Base-by-base conservation (phyloP, 2,888 invertebrate genomes). In the Plagodis pulveraria region DNA sequence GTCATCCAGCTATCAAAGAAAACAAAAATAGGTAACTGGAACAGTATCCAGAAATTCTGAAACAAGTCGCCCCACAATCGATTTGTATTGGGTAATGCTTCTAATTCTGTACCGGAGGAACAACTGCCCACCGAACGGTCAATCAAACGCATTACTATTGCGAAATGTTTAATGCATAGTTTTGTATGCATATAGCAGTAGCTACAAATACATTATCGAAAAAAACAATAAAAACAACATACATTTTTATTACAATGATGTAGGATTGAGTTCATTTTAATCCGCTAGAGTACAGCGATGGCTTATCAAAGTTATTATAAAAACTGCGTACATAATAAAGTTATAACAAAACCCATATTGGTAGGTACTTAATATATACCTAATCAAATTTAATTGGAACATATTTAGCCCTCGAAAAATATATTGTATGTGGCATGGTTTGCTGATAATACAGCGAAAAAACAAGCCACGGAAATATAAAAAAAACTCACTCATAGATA, bases 141-240 rank as follows among this genome's bases (percentile, higher is more conserved):
- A 64, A 73, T 76, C 74, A 72, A 73, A 69, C 60, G 65, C 58
- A 71, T 61, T 61, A 61, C 32, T 61, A 56, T 77, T 80, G 77
- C 72, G 71, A 76, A 80, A 76, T 76, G 72, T 73, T 71, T 74
- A 76, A 78, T 76, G 74, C 64, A 69, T 43, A 34, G 33, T 8
- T 11, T 34, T 61, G 55, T 48, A 8, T 7, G 35, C 5, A 5
- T 35, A 35, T 35, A 50, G 49, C 38, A 32, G 56, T 40, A 66
- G 43, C 11, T 46, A 47, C 0, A 38, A 38, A 38, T 38, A 22
- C 22, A 22, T 1, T 22, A 22, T 22, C 22, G 22, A 22, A 22
- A 22, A 2, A 22, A 22, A 1, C 1, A 22, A 1, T 22, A 22
- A n/a, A n/a, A n/a, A 22, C 22, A 22, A 22, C 1, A 22, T 22